Conservation (phyloP, 2,797 vertebrate species). For the Argya squamiceps region DNA sequence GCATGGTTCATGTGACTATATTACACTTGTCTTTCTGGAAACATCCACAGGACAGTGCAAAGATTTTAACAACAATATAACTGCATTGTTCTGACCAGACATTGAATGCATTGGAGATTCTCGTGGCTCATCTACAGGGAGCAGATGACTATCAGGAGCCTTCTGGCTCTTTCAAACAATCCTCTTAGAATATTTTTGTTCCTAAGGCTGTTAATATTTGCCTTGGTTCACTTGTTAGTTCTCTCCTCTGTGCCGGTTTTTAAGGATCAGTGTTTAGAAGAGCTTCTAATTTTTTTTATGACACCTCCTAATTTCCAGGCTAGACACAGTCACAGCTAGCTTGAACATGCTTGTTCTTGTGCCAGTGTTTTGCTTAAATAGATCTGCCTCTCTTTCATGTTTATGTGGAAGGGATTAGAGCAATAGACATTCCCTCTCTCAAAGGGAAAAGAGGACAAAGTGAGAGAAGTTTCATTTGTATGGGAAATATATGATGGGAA, state of each 20-base stretch:
- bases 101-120: neutral
- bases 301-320: neutral
- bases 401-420: neutral
- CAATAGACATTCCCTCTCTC: neutral
- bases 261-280: neutral
- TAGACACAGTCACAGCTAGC: neutral
- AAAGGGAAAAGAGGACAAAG: neutral
- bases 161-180: neutral
- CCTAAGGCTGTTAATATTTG: neutral
- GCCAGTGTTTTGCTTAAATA: neutral
- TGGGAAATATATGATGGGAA: neutral
- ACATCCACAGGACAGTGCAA: neutral
- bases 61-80: neutral
- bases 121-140: neutral
- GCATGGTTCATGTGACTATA: neutral
- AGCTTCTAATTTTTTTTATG: neutral
- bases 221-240: neutral
- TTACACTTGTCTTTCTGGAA: neutral
- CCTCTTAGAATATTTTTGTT: neutral
- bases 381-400: neutral
- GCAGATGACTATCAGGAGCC: neutral
- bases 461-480: neutral
- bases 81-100: neutral
- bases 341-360: conserved; percentile 1
- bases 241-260: neutral